Evolutionary conservation across 2,888 invertebrate genomes (phyloP).

Genomic region (Erebia aethiops): DNA sequence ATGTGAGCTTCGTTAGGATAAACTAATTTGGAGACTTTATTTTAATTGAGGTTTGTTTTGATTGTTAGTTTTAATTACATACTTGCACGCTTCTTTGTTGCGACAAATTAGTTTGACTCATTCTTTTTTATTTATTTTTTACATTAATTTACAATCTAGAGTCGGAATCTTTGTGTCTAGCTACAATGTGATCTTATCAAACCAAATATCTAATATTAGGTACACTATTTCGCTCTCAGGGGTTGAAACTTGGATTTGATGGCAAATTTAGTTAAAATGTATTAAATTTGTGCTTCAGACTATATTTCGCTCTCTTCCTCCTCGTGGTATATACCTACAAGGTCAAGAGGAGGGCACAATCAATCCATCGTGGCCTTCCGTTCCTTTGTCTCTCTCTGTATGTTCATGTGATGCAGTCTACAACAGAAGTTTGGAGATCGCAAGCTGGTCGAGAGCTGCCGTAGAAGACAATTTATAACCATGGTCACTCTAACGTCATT

Average conservation of each 20-base stretch:
- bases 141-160: not conserved
- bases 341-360: too few relatives aligned
- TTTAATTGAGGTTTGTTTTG: slow-evolving; percentile 23
- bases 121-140: slow-evolving; percentile 1
- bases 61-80: slow-evolving; percentile 2
- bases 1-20: slow-evolving; percentile 44
- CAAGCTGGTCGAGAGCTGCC: too few relatives aligned
- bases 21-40: slow-evolving; percentile 33
- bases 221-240: too few relatives aligned
- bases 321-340: too few relatives aligned
- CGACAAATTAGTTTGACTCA: not conserved
- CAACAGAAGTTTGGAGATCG: too few relatives aligned
- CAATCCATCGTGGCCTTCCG: too few relatives aligned
- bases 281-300: not conserved
- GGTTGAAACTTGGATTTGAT: too few relatives aligned
- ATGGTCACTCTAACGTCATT: too few relatives aligned
- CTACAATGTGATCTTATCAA: not conserved
- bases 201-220: not conserved
- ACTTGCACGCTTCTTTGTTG: not conserved
- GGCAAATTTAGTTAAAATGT: not conserved
- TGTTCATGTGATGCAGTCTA: too few relatives aligned
- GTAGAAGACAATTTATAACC: too few relatives aligned
- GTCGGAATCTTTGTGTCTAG: not conserved
- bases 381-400: too few relatives aligned
- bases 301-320: not conserved